These are phyloP conservation scores for Drosophila athabasca DNA, from an alignment of 1,140 invertebrate genomes.

Conservation along the genomic window DNA sequence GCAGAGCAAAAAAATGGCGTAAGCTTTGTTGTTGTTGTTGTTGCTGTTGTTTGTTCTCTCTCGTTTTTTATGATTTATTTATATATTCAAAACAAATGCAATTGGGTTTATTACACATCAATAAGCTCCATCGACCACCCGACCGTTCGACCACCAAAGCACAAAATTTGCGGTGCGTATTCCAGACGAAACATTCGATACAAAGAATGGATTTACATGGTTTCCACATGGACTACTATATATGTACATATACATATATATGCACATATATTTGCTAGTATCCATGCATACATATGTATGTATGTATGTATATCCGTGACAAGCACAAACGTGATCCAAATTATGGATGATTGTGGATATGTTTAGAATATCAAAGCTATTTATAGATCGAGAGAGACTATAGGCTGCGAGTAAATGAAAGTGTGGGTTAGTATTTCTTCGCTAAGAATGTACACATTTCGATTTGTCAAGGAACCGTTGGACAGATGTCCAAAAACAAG, in stretches of 20 bases:
- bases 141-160: conserved; percentile 26
- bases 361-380: conserved; percentile 30
- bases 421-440: no score
- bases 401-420: no score
- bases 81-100: conserved; percentile 81
- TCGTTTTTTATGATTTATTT: conserved; percentile 65
- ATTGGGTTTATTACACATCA: conserved; percentile 81
- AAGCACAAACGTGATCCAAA: conserved; percentile 46
- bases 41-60: background rate
- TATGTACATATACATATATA: conserved; percentile 25
- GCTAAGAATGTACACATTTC: conserved; percentile 26
- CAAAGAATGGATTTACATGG: conserved; percentile 54
- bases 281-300: no score
- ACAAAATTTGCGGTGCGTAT: conserved; percentile 66
- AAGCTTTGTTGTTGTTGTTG: conserved; percentile 26
- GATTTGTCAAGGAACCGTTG: conserved; percentile 54
- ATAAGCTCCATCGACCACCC: conserved; percentile 48
- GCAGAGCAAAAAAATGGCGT: conserved; percentile 49
- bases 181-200: conserved; percentile 1
- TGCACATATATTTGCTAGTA: no score
- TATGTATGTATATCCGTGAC: conserved; percentile 51
- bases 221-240: background rate
- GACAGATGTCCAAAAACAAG: conserved; percentile 52
- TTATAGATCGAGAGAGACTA: background rate
- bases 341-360: conserved; percentile 45